A percentile compares a stretch with the other conserved stretches of the same genome.
Evolutionary conservation across 2,888 invertebrate genomes (phyloP).

Genomic region (Drosophila demipolita): DNA sequence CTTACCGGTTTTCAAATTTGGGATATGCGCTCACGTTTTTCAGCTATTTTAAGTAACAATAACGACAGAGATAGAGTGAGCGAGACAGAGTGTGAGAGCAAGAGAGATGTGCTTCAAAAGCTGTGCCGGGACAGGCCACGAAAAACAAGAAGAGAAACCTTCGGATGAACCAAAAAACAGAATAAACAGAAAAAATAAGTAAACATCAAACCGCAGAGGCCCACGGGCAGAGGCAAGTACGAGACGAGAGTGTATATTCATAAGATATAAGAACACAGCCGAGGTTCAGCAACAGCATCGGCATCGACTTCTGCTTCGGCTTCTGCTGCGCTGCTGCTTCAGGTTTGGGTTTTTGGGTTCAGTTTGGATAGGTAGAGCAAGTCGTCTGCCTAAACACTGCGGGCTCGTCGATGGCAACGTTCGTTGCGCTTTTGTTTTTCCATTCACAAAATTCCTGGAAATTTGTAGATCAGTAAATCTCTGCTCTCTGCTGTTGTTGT

Average conservation of each 20-base stretch:
- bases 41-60: conserved; percentile 79
- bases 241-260: conserved; percentile 66
- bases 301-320: conserved; percentile 42
- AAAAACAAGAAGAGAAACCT: conserved; percentile 54
- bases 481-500: conserved; percentile 15
- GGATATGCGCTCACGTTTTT: conserved; percentile 76
- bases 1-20: conserved; percentile 81
- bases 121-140: conserved; percentile 57
- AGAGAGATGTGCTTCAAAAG: conserved; percentile 52
- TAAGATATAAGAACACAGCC: conserved; percentile 49
- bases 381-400: conserved; percentile 45
- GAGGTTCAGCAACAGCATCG: conserved; percentile 37
- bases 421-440: conserved; percentile 79
- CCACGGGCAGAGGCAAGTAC: conserved; percentile 59
- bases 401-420: conserved; percentile 30
- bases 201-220: conserved; percentile 48
- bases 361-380: conserved; percentile 62
- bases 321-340: conserved; percentile 40
- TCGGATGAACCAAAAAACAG: conserved; percentile 35
- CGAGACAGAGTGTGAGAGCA: conserved; percentile 10
- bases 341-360: conserved; percentile 57
- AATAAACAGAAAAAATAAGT: conserved; percentile 1
- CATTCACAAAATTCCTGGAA: conserved; percentile 79
- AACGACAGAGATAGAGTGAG: conserved; percentile 38
- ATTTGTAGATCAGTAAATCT: conserved; percentile 81